Evolutionary conservation across 2,888 invertebrate genomes (phyloP).

Genomic region (Orgyia antiqua): DNA sequence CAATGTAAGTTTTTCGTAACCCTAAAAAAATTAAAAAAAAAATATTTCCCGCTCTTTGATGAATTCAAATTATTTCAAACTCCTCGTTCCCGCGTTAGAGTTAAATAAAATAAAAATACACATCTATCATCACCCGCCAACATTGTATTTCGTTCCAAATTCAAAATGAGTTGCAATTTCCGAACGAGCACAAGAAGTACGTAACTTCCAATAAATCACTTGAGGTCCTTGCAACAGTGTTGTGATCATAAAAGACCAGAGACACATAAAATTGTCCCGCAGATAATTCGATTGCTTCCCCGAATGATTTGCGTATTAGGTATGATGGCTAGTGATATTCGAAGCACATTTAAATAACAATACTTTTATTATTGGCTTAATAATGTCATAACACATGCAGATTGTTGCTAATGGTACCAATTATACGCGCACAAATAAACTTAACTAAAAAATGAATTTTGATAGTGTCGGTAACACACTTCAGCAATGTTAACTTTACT

Average conservation of each 20-base stretch:
- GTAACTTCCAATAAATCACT: constrained; percentile 28
- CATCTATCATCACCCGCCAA: constrained; percentile 25
- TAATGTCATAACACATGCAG: no score
- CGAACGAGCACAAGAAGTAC: constrained; percentile 25
- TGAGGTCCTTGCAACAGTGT: constrained; percentile 41
- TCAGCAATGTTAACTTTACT: no score
- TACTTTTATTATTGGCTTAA: no score
- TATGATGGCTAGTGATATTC: constrained; percentile 4
- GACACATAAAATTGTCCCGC: constrained; percentile 48
- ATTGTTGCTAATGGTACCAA: no score
- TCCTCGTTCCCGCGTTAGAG: constrained; percentile 21
- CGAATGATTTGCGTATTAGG: constrained; percentile 40
- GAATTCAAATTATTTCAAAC: no score
- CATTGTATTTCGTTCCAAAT: constrained; percentile 21
- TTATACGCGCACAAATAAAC: no score
- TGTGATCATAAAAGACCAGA: constrained; percentile 27
- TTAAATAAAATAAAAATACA: constrained; percentile 20
- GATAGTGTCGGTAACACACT: no score
- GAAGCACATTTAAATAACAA: no score
- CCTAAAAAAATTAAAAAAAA: background rate
- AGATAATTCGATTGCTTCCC: constrained; percentile 63
- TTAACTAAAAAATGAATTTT: no score
- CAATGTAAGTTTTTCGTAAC: no score
- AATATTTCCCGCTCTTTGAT: no score
- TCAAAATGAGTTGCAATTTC: constrained; percentile 48